Base-by-base conservation (phyloP, 2,888 invertebrate genomes). In the Laspeyria flexula region DNA sequence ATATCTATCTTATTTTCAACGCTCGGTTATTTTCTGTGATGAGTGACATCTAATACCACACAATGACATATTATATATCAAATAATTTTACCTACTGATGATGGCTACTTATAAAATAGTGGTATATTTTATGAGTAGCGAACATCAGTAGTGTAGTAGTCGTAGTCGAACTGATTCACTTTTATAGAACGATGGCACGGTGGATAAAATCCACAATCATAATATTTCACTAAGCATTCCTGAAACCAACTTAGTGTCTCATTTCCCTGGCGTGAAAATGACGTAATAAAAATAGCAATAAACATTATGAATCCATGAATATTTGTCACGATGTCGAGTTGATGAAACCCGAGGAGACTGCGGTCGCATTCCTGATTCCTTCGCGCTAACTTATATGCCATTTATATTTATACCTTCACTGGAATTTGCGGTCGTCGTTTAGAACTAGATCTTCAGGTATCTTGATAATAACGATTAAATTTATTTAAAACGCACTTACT, bases 281-380 rank as follows among this genome's bases (percentile, higher is more conserved):
- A 25, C 34, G 51, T 23, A 45, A 55, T 67, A 56, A 53, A 59
- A 65, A 64, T 45, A 39, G 46, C 49, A 60, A 64, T 64, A 64
- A 55, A 55, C 56, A 43, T 49, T 50, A 48, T 45, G 35, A 48
- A 43, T 44, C 42, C 27, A 13, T 45, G 25, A 45, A 41, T 42
- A 51, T 41, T 45, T 38, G 48, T 12, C 18, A 29, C 18, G 16
- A 29, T 16, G n/a, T 30, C 44, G 55, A 40, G 50, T 43, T 47
- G 55, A 65, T 65, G 74, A 65, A 75, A 77, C 71, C 55, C 39
- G 71, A 77, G 66, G 63, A 52, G 43, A 33, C 21, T 73, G 77
- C 52, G 77, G 78, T 71, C 61, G 65, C 74, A 73, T 73, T 71
- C 69, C 65, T 55, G 52, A 49, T 60, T 43, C 59, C 62, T 60